Base-by-base conservation (phyloP, 2,797 vertebrate species). In the Sebastes itinus region DNA sequence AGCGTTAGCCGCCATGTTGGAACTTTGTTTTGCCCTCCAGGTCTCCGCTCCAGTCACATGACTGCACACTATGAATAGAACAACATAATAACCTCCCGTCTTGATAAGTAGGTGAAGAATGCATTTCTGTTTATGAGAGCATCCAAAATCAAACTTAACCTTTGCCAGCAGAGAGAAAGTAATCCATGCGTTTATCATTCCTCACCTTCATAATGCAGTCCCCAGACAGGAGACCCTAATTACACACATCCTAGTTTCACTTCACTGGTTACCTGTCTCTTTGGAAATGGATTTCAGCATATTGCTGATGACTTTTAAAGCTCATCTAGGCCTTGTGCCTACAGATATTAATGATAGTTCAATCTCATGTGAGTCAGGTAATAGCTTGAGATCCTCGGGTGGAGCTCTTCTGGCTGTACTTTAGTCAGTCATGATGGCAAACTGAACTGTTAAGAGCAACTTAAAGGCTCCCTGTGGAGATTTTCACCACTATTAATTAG, bases 241-340 rank as follows among this genome's bases (percentile, higher is more conserved):
- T 12, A 35, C 16, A 60, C 63, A 58, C 18, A 52, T 70, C 23
- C 61, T 25, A 13, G 61, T 78, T 72, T 67, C 60, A 35, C 77
- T 66, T 67, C 59, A 66, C 28, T 78, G 74, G 55, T 61, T 70
- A 69, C 52, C 62, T 72, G 75, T 87, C 74, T 79, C 52, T 72
- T 63, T 71, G 64, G 68, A 88, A 81, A 87, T 86, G 75, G 62
- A 89, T 81, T 81, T 66, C 33, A 80, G 23, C 63, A 52, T 84
- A 78, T 63, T 27, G 67, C 42, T 61, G 33, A 84, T 85, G 62
- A 72, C 75, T 81, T 81, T 75, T 65, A 71, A 87, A 87, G 30
- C 78, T 69, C 23, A 65, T 72, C 63, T 35, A 61, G 32, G 59
- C 75, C 59, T 74, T 68, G 35, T 27, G 46, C 32, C 67, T 67